These are phyloP conservation scores for Dolichomitus sp. DNA, from an alignment of 2,888 invertebrate genomes.

Conservation along the genomic window DNA sequence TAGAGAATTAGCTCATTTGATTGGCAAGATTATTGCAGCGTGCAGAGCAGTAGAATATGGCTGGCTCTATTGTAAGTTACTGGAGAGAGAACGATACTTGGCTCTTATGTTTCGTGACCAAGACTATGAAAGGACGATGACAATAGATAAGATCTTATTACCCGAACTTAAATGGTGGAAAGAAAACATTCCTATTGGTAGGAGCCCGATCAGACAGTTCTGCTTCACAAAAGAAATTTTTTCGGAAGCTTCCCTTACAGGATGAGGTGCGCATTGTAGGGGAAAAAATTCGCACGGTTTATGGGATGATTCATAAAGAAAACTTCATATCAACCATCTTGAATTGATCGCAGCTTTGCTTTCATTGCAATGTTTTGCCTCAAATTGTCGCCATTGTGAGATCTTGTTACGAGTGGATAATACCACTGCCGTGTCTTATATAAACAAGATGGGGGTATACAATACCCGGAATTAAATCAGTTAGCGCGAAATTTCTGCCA, in stretches of 20 bases:
- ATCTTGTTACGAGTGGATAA: neutral
- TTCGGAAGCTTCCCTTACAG: neutral
- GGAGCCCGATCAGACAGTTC: neutral
- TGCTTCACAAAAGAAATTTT: neutral
- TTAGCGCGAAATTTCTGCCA: conserved; percentile 66
- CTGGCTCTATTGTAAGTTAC: conserved; percentile 15
- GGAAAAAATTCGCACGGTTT: neutral
- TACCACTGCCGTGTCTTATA: conserved; percentile 2
- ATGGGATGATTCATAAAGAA: neutral
- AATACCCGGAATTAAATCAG: conserved; percentile 2
- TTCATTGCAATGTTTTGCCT: neutral
- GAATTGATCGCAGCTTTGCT: neutral
- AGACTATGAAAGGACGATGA: too few species aligned
- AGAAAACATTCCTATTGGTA: too few species aligned
- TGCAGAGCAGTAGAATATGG: conserved; percentile 30
- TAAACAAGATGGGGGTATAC: conserved; percentile 38
- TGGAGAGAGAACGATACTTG: neutral
- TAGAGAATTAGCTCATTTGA: neutral
- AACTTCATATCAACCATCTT: neutral
- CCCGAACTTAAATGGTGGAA: too few species aligned
- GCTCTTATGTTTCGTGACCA: neutral
- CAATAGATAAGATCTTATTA: too few species aligned
- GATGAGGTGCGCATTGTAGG: neutral
- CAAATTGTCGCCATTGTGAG: neutral
- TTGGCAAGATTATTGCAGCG: neutral